Evolutionary conservation across 2,113 vertebrate species (phyloP).

Genomic region (Cyprichromis sp.): DNA sequence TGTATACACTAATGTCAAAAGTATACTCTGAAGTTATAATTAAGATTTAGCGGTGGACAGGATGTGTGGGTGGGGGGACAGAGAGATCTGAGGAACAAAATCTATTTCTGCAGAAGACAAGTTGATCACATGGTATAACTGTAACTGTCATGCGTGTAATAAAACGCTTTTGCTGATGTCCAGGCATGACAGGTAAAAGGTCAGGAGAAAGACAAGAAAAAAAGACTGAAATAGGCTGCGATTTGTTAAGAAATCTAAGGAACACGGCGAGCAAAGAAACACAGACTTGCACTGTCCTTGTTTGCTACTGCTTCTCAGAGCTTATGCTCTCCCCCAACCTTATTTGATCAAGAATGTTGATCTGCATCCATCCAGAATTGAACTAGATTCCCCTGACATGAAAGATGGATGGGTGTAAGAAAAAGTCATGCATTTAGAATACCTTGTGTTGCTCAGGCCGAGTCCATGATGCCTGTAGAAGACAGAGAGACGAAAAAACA

Average conservation of each 20-base stretch:
- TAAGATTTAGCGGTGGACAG: neutral
- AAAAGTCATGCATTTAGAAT: conserved; percentile 77
- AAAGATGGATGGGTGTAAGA: conserved; percentile 49
- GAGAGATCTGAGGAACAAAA: neutral
- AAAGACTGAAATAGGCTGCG: neutral
- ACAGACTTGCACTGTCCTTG: neutral
- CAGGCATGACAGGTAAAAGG: neutral
- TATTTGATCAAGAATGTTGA: conserved; percentile 21
- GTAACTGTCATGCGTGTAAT: neutral
- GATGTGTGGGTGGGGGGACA: neutral
- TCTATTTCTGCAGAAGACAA: neutral
- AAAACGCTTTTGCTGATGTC: neutral
- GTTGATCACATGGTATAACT: neutral
- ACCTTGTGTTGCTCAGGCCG: conserved; percentile 98
- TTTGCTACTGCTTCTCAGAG: neutral
- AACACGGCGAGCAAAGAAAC: neutral
- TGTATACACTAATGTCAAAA: neutral
- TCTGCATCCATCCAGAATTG: conserved; percentile 48
- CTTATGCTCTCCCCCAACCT: neutral
- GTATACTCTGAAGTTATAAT: neutral
- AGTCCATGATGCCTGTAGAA: conserved; percentile 98
- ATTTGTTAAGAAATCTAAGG: neutral
- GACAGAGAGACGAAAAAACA: conserved; percentile 90
- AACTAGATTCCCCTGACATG: conserved; percentile 33
- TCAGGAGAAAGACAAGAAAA: neutral